Evolutionary conservation across 2,888 invertebrate genomes (phyloP), one percentile per base, ranked within the genome.

Genomic region (Phalera bucephala): DNA sequence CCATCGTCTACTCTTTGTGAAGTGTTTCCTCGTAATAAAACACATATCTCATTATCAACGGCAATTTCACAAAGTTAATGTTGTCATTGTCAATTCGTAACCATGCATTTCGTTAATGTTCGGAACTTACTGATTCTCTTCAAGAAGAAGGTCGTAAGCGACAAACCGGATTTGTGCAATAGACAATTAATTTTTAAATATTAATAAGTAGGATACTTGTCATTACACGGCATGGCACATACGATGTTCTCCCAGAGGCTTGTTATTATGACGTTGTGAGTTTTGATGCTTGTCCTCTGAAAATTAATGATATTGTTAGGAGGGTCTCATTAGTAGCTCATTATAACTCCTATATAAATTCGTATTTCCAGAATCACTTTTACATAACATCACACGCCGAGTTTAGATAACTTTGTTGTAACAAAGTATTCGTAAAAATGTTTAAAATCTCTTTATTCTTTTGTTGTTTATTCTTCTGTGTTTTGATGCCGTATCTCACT

Each of bases 371-470:
- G 26, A 39, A 40, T 33, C 32, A 38, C 33, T 37, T 26, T 28
- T 33, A 47, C 53, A 51, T 52, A 33, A 33, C 30, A 38, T 27
- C 23, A 39, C 21, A 34, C 33, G 28, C 31, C 14, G 30, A 42
- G 32, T 57, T 36, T 11, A 32, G 5, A 36, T 39, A 40, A 23
- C 20, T 15, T n/a, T 21, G 11, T 8, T 2, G 15, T n/a, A 10
- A 27, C 11, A 21, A 20, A 19, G 34, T 9, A 17, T 23, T 22
- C 35, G 31, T 25, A 11, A 75, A 64, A 53, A 82, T 82, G 82
- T 53, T 57, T 6, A 65, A 59, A 27, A 6, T 43, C 10, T 40
- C 57, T 1, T 23, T 64, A 34, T 45, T 71, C 2, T 10, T 73
- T 25, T 68, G 58, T 41, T 68, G 43, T 52, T 29, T 52, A 56